phyloP scores from a whole-genome alignment of 1,140 invertebrate genomes.

The Drosophila tropicalis region DNA sequence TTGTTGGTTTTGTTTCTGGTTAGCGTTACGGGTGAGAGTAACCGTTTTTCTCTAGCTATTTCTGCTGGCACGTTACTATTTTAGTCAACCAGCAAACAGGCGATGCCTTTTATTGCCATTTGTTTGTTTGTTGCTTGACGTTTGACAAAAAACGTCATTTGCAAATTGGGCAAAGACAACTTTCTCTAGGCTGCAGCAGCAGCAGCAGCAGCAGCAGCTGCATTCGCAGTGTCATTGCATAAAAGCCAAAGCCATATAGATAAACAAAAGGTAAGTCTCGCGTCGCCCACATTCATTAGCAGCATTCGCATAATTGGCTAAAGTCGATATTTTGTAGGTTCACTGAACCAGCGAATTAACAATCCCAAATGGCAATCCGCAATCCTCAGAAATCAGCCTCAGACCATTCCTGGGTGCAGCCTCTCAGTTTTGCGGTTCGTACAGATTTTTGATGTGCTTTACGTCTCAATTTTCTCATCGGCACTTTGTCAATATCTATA shows the following conservation, averaged over 20 bases:
- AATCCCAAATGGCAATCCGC: background rate
- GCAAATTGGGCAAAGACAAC: slow-evolving; percentile 81
- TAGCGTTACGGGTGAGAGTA: slow-evolving; percentile 68
- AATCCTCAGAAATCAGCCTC: background rate
- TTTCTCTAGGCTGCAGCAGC: slow-evolving; percentile 74
- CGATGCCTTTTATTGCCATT: slow-evolving; percentile 71
- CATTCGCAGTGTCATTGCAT: slow-evolving; percentile 55
- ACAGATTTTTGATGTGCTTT: slow-evolving; percentile 23
- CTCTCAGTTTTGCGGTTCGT: background rate
- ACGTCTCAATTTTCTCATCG: slow-evolving; percentile 73
- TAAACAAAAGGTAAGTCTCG: slow-evolving; percentile 62
- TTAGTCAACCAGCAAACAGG: slow-evolving; percentile 59
- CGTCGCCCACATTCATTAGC: slow-evolving; percentile 79
- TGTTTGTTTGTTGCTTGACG: slow-evolving; percentile 59
- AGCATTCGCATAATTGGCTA: slow-evolving; percentile 76
- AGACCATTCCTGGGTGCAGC: slow-evolving; percentile 48
- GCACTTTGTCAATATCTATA: slow-evolving; percentile 71
- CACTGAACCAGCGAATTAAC: slow-evolving; percentile 49
- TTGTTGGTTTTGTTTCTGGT: slow-evolving; percentile 45
- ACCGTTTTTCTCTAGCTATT: background rate
- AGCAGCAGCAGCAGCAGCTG: slow-evolving; percentile 59
- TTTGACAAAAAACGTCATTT: slow-evolving; percentile 82
- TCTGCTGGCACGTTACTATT: slow-evolving; percentile 8
- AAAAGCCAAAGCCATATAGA: slow-evolving; percentile 67
- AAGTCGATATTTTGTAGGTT: slow-evolving; percentile 54